Percentiles rank a stretch among this genome's conserved stretches.
Evolutionary conservation across 2,797 vertebrate genomes (phyloP).

Genomic region (Antennarius maculatus): DNA sequence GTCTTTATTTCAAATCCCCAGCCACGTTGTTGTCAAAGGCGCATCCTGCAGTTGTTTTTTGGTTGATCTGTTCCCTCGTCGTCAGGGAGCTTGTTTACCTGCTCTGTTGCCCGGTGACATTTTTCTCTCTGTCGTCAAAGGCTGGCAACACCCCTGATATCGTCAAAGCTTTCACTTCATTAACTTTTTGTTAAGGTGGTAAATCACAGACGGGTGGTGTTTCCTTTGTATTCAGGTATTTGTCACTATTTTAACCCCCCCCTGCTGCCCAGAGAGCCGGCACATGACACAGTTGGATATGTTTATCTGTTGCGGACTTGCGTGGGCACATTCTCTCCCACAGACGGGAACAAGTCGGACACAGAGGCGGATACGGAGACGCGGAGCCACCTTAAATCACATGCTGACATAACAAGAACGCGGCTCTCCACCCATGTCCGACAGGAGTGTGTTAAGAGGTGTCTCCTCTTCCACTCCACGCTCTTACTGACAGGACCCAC

Average conservation of each 20-base stretch:
- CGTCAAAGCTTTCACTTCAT: conserved; percentile 43
- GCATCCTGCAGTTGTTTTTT: conserved; percentile 53
- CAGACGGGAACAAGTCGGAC: conserved; percentile 1
- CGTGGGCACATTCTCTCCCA: conserved; percentile 43
- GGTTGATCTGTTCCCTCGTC: conserved; percentile 48
- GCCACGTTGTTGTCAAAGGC: conserved; percentile 7
- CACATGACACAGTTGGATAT: conserved; percentile 6
- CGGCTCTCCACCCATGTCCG: conserved; percentile 75
- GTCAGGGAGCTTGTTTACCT: conserved; percentile 80
- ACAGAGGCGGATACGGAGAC: conserved; percentile 3
- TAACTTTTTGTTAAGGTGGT: conserved; percentile 77
- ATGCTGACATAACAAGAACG: conserved; percentile 77
- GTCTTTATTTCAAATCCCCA: too few relatives aligned
- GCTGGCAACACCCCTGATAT: conserved; percentile 64
- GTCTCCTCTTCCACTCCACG: conserved; percentile 66
- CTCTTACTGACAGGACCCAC: conserved; percentile 40
- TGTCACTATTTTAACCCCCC: neutral
- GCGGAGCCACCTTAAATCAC: conserved; percentile 80
- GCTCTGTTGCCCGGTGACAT: conserved; percentile 76
- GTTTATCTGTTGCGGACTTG: conserved; percentile 18
- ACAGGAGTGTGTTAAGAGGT: conserved; percentile 65
- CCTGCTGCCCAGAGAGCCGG: neutral
- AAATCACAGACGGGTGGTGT: accelerated
- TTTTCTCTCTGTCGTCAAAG: conserved; percentile 72
- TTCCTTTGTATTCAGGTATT: neutral